Evolutionary conservation across 2,797 vertebrate genomes (phyloP).

Genomic region (Sorex maritimensis): DNA sequence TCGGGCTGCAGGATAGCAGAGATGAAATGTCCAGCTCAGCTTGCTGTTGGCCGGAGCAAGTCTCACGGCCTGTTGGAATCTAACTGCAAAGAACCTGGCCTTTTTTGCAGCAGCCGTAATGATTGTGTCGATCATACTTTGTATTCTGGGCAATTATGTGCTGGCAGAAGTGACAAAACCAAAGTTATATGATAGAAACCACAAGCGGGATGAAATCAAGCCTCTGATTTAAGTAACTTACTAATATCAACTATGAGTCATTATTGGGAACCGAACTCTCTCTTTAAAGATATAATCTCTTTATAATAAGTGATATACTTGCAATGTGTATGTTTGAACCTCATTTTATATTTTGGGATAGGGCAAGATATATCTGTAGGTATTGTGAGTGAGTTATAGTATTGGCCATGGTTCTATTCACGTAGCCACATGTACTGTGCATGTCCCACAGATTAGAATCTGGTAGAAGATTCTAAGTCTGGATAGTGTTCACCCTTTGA

Average conservation of each 20-base stretch:
- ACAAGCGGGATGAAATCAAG: not conserved
- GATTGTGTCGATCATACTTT: not conserved
- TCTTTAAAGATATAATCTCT: too few relatives aligned
- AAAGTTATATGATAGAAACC: constrained; percentile 44
- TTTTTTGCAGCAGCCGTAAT: not conserved
- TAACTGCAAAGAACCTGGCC: not conserved
- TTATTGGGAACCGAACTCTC: too few relatives aligned
- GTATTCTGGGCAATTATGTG: not conserved
- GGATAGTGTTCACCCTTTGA: not conserved
- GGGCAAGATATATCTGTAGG: too few relatives aligned
- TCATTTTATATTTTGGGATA: too few relatives aligned
- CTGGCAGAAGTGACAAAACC: not conserved
- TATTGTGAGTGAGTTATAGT: not conserved
- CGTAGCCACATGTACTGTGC: not conserved
- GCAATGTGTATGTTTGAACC: too few relatives aligned
- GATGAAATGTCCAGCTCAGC: too few relatives aligned
- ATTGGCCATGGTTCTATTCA: not conserved
- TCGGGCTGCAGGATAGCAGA: not conserved
- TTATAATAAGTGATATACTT: too few relatives aligned
- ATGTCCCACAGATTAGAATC: constrained; percentile 12
- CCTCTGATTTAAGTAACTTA: not conserved
- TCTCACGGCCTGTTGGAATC: not conserved
- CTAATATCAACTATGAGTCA: too few relatives aligned
- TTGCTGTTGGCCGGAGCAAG: not conserved
- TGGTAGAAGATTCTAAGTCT: constrained; percentile 39